Conservation (phyloP, 1,140 invertebrate species). For the Tetramorium alpestre region DNA sequence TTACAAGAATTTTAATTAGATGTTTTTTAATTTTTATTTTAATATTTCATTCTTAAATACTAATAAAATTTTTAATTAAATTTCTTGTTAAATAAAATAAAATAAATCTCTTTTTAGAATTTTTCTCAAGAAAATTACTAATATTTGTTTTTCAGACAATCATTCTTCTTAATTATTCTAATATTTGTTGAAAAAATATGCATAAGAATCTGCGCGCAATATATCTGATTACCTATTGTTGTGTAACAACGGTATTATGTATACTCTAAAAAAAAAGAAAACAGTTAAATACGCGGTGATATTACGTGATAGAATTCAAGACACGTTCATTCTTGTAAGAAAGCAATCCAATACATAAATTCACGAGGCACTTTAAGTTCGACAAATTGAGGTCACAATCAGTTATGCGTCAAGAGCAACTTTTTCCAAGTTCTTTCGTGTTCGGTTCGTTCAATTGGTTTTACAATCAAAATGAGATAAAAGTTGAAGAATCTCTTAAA, state of each 20-base stretch:
- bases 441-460: constrained; percentile 38
- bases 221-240: not conserved
- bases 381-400: constrained; percentile 57
- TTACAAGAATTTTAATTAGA: constrained; percentile 10
- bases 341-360: constrained; percentile 32
- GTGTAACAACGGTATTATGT: not conserved
- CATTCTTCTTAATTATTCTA: not conserved
- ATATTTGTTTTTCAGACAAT: not conserved
- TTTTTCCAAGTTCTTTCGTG: constrained; percentile 42
- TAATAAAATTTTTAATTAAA: not conserved
- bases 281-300: not conserved
- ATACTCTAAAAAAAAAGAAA: not conserved
- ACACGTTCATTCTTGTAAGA: constrained; percentile 14
- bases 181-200: not conserved
- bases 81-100: not conserved
- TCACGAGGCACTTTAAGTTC: constrained; percentile 39
- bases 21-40: not conserved
- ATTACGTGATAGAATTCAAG: constrained; percentile 30
- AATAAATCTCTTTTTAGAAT: not conserved
- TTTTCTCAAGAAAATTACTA: not conserved
- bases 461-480: constrained; percentile 17
- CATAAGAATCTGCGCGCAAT: not conserved
- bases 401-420: constrained; percentile 52
- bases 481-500: constrained; percentile 14
- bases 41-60: not conserved